Evolutionary conservation across 2,113 vertebrate genomes (phyloP).

Genomic region (Mesitornis unicolor): DNA sequence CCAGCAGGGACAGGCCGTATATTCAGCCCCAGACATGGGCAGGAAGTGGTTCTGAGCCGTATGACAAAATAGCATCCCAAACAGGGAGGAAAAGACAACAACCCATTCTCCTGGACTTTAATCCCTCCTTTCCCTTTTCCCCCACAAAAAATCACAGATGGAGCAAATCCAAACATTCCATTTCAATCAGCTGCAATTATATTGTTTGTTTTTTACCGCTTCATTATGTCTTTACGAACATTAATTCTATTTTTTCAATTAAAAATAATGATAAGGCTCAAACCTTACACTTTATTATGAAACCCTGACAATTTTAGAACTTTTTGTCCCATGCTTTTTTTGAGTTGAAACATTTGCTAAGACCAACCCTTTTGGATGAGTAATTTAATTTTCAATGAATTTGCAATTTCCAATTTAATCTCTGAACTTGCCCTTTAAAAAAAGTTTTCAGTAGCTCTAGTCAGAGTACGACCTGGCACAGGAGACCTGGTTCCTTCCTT

Average conservation of each 20-base stretch:
- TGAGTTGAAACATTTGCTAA: not conserved
- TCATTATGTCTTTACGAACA: not conserved
- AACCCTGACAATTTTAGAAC: not conserved
- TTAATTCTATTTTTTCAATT: not conserved
- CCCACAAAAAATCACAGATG: not conserved
- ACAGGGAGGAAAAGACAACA: not conserved
- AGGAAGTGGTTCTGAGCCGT: not conserved
- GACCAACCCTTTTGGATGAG: not conserved
- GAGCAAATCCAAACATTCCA: not conserved
- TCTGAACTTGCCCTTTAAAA: not conserved
- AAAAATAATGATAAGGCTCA: not conserved
- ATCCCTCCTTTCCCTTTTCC: not conserved
- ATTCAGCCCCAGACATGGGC: not conserved
- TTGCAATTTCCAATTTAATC: not conserved
- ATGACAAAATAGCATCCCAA: not conserved
- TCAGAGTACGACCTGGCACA: not conserved
- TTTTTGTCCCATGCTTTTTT: not conserved
- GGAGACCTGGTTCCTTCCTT: not conserved
- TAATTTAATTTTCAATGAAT: not conserved
- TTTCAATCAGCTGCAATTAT: not conserved
- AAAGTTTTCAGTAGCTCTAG: not conserved
- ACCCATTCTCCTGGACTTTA: not conserved
- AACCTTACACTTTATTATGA: not conserved
- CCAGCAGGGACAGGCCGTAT: not conserved
- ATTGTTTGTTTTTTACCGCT: not conserved